A percentile compares a stretch with the other conserved stretches of the same genome.
These are phyloP conservation scores for Spisula solida DNA, from an alignment of 2,888 invertebrate genomes.

Conservation along the genomic window DNA sequence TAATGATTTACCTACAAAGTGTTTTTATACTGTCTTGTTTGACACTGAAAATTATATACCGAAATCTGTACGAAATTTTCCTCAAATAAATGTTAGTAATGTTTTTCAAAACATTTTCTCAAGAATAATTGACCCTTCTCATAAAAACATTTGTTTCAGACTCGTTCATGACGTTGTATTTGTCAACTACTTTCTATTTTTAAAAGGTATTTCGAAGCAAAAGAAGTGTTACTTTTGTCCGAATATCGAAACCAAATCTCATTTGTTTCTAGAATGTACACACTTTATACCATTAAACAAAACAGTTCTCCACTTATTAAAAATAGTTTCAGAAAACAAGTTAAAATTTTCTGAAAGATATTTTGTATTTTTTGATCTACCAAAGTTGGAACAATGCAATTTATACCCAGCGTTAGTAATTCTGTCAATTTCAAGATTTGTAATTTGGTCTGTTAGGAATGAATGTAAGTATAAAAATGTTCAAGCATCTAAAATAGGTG, in stretches of 20 bases:
- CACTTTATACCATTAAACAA: background rate
- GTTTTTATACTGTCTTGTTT: background rate
- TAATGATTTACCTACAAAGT: background rate
- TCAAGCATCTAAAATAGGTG: no score
- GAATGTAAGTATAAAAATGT: no score
- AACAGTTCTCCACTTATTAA: background rate
- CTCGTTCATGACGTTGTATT: background rate
- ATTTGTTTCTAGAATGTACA: background rate
- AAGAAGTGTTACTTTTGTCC: background rate
- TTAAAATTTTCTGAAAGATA: no score
- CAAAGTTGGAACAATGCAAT: no score
- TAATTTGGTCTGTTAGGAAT: no score
- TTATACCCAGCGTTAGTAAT: no score
- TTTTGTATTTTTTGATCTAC: no score
- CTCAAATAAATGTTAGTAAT: background rate
- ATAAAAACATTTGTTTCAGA: background rate
- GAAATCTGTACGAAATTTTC: background rate
- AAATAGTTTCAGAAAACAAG: background rate
- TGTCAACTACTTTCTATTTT: background rate
- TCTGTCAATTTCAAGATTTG: no score
- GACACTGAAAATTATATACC: background rate
- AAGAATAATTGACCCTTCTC: background rate
- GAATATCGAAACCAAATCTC: background rate
- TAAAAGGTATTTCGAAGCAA: background rate
- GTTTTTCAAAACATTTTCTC: background rate